A percentile compares a stretch with the other conserved stretches of the same genome.
These are phyloP conservation scores for Parnassius smintheus DNA, from an alignment of 2,888 invertebrate species.

Conservation along the genomic window DNA sequence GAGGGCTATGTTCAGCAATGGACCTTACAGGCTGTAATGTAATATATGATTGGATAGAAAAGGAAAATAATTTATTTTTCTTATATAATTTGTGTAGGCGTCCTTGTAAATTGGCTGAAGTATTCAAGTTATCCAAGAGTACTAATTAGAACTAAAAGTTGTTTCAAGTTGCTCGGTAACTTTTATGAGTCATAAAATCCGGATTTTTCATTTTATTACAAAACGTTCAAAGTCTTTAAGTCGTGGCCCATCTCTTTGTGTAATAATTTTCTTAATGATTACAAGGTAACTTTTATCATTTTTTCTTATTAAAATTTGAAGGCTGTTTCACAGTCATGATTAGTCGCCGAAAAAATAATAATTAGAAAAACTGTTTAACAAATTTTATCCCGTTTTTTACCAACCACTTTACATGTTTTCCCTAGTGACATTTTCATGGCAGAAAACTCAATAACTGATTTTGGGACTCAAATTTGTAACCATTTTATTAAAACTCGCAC, in stretches of 20 bases:
- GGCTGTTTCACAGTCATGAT: no score
- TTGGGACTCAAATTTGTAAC: no score
- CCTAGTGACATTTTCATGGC: no score
- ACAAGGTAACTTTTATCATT: constrained; percentile 5
- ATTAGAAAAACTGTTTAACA: no score
- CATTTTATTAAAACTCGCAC: no score
- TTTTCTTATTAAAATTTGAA: not conserved
- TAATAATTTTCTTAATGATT: constrained; percentile 20
- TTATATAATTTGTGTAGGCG: constrained; percentile 13
- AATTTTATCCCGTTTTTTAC: no score
- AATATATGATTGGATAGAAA: no score
- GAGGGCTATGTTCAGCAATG: no score
- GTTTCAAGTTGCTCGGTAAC: constrained; percentile 25
- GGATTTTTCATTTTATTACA: constrained; percentile 28
- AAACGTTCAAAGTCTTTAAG: constrained; percentile 22
- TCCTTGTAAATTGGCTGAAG: constrained; percentile 23
- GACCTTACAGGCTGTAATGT: no score
- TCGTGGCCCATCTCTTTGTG: constrained; percentile 19
- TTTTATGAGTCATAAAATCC: constrained; percentile 28
- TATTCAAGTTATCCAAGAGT: constrained; percentile 23
- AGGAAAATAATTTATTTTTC: constrained; percentile 16
- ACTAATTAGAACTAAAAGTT: constrained; percentile 29
- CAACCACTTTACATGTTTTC: no score
- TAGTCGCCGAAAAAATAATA: no score
- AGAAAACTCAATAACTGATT: no score